These are phyloP conservation scores for Lutjanus argentimaculatus DNA, from an alignment of 2,797 vertebrate species.

Conservation along the genomic window DNA sequence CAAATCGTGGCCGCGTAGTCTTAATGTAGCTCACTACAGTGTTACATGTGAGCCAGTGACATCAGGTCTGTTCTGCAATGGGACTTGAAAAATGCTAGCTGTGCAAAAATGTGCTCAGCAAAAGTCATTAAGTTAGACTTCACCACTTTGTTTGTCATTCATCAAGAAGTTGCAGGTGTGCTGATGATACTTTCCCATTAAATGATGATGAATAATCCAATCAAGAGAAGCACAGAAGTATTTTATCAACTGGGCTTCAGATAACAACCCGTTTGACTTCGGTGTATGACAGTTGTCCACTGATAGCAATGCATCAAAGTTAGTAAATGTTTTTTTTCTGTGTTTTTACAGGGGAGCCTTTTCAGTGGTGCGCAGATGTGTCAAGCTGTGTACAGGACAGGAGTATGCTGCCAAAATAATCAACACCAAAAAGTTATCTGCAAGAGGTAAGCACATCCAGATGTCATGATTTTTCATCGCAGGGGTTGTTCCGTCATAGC, in stretches of 20 bases:
- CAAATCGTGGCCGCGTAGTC: conserved; percentile 48
- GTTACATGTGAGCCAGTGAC: conserved; percentile 33
- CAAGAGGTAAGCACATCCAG: conserved; percentile 90
- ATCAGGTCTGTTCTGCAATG: conserved; percentile 19
- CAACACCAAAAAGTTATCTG: conserved; percentile 99
- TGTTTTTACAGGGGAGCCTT: conserved; percentile 92
- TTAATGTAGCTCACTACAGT: conserved; percentile 50
- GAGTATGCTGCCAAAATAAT: conserved; percentile 98
- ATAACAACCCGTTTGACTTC: neutral
- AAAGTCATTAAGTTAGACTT: conserved; percentile 10
- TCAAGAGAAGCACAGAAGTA: neutral
- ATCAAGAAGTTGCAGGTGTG: conserved; percentile 19
- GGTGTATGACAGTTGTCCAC: too few relatives aligned
- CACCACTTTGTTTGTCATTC: neutral
- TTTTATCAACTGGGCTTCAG: neutral
- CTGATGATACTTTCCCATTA: neutral
- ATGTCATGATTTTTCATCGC: neutral
- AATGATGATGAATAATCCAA: neutral
- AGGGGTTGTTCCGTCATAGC: neutral
- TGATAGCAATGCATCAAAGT: neutral
- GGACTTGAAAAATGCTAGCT: conserved; percentile 26
- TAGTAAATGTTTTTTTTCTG: conserved; percentile 22
- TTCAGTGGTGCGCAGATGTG: conserved; percentile 96
- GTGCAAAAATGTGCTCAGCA: conserved; percentile 38
- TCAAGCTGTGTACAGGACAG: conserved; percentile 97